Conservation (phyloP, 2,888 invertebrate species). For the Odiellus spinosus region DNA sequence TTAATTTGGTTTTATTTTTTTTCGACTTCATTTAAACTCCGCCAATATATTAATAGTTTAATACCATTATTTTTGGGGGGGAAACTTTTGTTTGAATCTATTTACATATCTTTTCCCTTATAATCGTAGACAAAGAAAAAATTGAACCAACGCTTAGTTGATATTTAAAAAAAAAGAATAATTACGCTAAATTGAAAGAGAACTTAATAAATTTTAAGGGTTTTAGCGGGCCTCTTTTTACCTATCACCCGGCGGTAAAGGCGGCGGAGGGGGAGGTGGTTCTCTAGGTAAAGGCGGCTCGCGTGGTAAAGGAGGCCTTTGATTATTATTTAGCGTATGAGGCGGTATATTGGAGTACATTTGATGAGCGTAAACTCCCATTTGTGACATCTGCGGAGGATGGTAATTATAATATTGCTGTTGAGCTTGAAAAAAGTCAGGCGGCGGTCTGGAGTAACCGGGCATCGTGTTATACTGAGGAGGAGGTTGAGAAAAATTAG, state of each 20-base stretch:
- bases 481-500: conserved; percentile 1
- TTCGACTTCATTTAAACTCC: too few relatives aligned
- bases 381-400: neutral
- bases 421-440: neutral
- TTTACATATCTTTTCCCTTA: too few relatives aligned
- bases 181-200: too few relatives aligned
- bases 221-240: too few relatives aligned
- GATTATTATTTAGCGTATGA: neutral
- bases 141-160: too few relatives aligned
- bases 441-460: neutral
- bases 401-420: neutral
- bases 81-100: too few relatives aligned
- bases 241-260: neutral
- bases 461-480: conserved; percentile 1
- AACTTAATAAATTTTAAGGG: too few relatives aligned
- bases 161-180: too few relatives aligned
- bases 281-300: neutral
- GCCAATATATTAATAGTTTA: too few relatives aligned
- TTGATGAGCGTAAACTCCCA: neutral
- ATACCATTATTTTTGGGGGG: too few relatives aligned
- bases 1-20: too few relatives aligned
- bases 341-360: neutral
- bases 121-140: too few relatives aligned
- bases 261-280: conserved; percentile 1
- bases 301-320: neutral